These are phyloP conservation scores for Lipophrys pholis DNA, from an alignment of 2,113 vertebrate genomes.

Conservation along the genomic window DNA sequence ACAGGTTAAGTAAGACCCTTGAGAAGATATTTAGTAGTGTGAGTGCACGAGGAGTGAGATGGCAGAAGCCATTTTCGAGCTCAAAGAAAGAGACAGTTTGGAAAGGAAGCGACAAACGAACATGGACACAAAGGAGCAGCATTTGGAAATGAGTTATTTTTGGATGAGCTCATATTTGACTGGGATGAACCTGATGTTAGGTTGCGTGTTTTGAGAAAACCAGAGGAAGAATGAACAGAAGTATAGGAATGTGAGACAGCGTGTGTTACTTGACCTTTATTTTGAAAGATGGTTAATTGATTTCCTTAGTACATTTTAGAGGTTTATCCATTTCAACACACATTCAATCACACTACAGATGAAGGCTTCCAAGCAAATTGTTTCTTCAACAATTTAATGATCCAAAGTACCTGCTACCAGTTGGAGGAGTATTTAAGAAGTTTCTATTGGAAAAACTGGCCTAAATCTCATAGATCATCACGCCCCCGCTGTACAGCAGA, in stretches of 20 bases:
- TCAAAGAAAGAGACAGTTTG: background rate
- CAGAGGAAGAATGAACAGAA: too few species aligned
- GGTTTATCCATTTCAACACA: too few species aligned
- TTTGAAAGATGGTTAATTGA: too few species aligned
- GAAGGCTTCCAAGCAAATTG: too few species aligned
- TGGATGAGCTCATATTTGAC: background rate
- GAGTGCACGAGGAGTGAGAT: background rate
- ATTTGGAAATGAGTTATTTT: background rate
- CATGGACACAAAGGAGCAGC: background rate
- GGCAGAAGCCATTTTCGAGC: background rate
- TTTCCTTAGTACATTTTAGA: too few species aligned
- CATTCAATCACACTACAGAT: too few species aligned
- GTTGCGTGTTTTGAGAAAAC: background rate
- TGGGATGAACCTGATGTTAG: background rate
- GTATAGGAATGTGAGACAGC: too few species aligned
- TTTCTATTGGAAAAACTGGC: background rate
- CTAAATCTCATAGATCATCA: background rate
- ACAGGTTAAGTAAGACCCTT: background rate
- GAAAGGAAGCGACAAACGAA: background rate
- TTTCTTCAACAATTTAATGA: too few species aligned
- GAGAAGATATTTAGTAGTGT: background rate
- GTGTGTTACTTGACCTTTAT: too few species aligned
- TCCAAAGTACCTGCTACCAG: too few species aligned
- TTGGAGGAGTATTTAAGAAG: background rate
- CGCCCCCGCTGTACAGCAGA: background rate